These are phyloP conservation scores for Cygnus buccinator DNA, from an alignment of 2,113 vertebrate genomes.

Conservation along the genomic window DNA sequence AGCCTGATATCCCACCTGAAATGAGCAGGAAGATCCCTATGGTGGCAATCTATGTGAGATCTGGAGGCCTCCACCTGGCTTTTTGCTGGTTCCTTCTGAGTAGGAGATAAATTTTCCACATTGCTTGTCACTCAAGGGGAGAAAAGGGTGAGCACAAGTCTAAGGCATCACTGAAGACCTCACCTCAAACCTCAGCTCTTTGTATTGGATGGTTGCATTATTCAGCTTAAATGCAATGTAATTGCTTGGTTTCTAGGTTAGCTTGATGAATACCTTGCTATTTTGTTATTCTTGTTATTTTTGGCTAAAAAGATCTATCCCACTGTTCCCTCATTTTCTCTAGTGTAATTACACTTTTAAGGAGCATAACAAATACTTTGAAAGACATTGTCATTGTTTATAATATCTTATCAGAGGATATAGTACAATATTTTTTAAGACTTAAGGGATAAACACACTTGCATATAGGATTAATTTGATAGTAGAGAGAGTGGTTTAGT, in stretches of 20 bases:
- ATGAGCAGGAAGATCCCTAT: background rate
- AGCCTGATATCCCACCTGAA: background rate
- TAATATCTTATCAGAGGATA: background rate
- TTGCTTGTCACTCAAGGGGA: background rate
- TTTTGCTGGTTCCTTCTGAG: background rate
- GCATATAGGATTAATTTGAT: background rate
- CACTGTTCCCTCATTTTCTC: background rate
- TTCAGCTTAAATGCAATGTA: background rate
- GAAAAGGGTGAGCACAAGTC: background rate
- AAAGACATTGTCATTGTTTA: background rate
- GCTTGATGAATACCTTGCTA: background rate
- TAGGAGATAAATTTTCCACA: background rate
- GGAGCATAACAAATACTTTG: background rate
- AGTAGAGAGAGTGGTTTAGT: background rate
- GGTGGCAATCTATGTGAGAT: background rate
- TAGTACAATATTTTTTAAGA: background rate
- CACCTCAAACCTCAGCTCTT: background rate
- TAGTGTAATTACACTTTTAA: background rate
- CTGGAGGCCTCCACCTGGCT: background rate
- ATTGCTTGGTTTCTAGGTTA: background rate
- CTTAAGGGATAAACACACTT: background rate
- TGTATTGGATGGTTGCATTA: background rate
- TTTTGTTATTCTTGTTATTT: background rate
- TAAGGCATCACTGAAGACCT: accelerated
- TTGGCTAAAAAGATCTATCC: background rate